Evolutionary conservation across 2,888 invertebrate species (phyloP).

Genomic region (Linnaemya tessellans): DNA sequence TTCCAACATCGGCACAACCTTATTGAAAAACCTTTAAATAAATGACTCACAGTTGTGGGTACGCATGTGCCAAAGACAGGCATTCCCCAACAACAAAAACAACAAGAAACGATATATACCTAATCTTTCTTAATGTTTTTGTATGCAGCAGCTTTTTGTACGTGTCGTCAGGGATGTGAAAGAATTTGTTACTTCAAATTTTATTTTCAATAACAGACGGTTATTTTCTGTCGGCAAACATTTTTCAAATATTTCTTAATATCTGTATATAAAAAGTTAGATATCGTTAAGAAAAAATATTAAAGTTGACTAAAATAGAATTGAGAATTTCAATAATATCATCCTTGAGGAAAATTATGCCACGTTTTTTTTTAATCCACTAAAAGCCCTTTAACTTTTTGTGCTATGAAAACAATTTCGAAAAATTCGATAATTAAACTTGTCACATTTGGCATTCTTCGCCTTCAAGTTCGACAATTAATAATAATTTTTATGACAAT

Average conservation of each 20-base stretch:
- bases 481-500: too few species aligned
- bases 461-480: too few species aligned
- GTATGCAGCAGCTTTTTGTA: conserved; percentile 42
- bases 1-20: neutral
- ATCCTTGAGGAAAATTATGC: too few species aligned
- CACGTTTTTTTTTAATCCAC: too few species aligned
- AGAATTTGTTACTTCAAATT: neutral
- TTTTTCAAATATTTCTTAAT: neutral
- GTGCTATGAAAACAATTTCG: too few species aligned
- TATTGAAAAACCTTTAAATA: neutral
- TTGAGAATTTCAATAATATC: too few species aligned
- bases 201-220: neutral
- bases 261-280: too few species aligned
- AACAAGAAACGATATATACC: conserved; percentile 39
- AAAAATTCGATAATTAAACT: too few species aligned
- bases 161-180: conserved; percentile 16
- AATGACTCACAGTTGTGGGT: conserved; percentile 68
- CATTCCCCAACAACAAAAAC: conserved; percentile 73
- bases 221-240: neutral
- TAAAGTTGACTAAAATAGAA: too few species aligned
- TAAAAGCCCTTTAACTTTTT: too few species aligned
- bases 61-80: conserved; percentile 71
- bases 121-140: conserved; percentile 27
- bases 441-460: too few species aligned
- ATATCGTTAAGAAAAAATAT: too few species aligned